Conservation (phyloP, 2,797 vertebrate genomes). For the Danio kyathit region DNA sequence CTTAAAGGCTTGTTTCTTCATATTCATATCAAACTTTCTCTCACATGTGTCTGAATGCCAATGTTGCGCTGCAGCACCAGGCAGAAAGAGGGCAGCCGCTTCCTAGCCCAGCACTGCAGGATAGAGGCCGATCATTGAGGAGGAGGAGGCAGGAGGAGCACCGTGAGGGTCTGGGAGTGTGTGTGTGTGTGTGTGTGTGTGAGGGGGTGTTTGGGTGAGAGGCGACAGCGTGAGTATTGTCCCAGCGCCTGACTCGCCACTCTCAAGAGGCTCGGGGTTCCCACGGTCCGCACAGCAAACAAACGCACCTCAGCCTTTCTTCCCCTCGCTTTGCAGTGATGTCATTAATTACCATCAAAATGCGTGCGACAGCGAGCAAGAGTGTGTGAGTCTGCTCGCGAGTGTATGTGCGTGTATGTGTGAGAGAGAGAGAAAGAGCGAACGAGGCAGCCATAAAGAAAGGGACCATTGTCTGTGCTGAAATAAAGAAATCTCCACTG, state of each 20-base stretch:
- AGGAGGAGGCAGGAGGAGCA: constrained; percentile 63
- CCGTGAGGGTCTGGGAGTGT: constrained; percentile 70
- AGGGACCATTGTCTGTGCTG: constrained; percentile 82
- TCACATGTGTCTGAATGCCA: background rate
- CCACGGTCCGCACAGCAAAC: constrained; percentile 85
- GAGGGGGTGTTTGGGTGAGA: constrained; percentile 83
- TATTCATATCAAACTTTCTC: background rate
- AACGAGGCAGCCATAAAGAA: constrained; percentile 75
- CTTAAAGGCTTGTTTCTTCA: too few species aligned
- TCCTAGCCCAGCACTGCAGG: constrained; percentile 57
- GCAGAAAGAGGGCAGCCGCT: constrained; percentile 74
- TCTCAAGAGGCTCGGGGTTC: constrained; percentile 83
- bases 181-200: constrained; percentile 65
- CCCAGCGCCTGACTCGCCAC: constrained; percentile 83
- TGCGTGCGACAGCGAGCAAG: constrained; percentile 80
- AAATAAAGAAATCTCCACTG: constrained; percentile 97
- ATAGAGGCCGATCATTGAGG: constrained; percentile 62
- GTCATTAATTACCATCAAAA: constrained; percentile 90
- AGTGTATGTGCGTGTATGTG: constrained; percentile 52
- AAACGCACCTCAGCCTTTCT: constrained; percentile 72
- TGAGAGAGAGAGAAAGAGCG: constrained; percentile 50
- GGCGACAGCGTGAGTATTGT: constrained; percentile 84
- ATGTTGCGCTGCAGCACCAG: constrained; percentile 55
- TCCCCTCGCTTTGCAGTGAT: constrained; percentile 76
- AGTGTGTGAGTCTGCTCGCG: constrained; percentile 72